These are phyloP conservation scores for Echinometra lucunter DNA, from an alignment of 53 echinoderm and acorn worm genomes.

Conservation along the genomic window DNA sequence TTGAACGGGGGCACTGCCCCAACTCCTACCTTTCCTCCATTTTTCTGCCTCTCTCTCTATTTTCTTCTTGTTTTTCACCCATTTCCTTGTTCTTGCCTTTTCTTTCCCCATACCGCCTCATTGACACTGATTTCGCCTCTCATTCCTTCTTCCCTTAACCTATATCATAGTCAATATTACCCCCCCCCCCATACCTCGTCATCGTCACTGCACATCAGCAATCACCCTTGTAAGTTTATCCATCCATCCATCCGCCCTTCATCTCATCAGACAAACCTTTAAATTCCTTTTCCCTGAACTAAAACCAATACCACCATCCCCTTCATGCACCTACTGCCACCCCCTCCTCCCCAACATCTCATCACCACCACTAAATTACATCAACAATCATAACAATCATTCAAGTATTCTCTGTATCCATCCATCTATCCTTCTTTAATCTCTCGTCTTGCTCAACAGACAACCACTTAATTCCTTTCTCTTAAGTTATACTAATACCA, in stretches of 20 bases:
- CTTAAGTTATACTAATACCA: too few species aligned
- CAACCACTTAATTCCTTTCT: too few species aligned
- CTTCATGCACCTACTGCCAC: too few species aligned
- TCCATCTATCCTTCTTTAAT: not conserved
- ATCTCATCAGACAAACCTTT: too few species aligned
- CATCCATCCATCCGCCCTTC: too few species aligned
- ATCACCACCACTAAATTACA: not conserved
- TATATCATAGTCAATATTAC: not conserved
- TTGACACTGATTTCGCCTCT: not conserved
- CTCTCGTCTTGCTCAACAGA: not conserved
- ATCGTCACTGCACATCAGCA: too few species aligned
- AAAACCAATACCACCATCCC: too few species aligned
- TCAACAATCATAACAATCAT: not conserved
- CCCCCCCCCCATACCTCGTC: too few species aligned
- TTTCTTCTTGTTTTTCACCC: not conserved
- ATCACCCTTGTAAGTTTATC: too few species aligned
- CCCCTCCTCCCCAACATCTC: not conserved
- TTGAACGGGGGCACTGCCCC: too few species aligned
- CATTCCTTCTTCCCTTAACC: not conserved
- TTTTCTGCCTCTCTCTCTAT: not conserved
- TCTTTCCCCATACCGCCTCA: not conserved
- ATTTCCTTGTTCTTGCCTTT: not conserved
- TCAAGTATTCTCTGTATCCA: not conserved
- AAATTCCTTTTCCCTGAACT: not conserved
- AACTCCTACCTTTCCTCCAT: not conserved